phyloP scores from a whole-genome alignment of 2,888 invertebrate species.

The Drosophila conformis region DNA sequence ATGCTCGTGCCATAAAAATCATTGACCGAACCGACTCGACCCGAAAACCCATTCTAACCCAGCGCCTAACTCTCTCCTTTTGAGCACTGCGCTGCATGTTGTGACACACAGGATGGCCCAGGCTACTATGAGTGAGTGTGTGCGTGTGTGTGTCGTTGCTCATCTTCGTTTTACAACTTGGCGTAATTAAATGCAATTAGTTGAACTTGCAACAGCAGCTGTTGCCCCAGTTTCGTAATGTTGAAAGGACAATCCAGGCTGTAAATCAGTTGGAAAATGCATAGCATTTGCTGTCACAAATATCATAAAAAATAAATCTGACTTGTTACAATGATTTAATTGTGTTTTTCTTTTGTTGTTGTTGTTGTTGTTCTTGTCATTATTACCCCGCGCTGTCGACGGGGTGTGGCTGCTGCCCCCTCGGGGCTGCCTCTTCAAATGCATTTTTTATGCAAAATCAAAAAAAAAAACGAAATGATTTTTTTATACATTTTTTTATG shows the following conservation, averaged over 20 bases:
- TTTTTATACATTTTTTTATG: conserved; percentile 53
- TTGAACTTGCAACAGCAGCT: conserved; percentile 49
- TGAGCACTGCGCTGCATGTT: conserved; percentile 42
- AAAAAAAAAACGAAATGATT: conserved; percentile 26
- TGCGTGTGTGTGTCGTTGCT: conserved; percentile 26
- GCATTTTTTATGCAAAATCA: conserved; percentile 66
- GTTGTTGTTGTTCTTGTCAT: conserved; percentile 4
- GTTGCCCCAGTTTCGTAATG: conserved; percentile 27
- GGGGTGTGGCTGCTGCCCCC: conserved; percentile 34
- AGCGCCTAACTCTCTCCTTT: conserved; percentile 24
- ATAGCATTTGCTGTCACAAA: conserved; percentile 69
- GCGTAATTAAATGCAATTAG: conserved; percentile 76
- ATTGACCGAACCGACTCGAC: conserved; percentile 55
- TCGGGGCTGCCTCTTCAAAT: conserved; percentile 34
- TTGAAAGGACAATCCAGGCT: conserved; percentile 24
- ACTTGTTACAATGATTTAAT: conserved; percentile 32
- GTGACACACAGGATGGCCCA: conserved; percentile 58
- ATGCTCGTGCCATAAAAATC: conserved; percentile 68
- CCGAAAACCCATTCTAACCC: conserved; percentile 25
- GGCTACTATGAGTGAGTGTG: conserved; percentile 28
- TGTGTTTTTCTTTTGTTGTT: conserved; percentile 18
- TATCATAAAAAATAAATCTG: conserved; percentile 53
- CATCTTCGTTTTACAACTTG: conserved; percentile 65
- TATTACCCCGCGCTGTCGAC: conserved; percentile 9
- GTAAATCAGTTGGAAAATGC: conserved; percentile 62